Conservation (phyloP, 2,797 vertebrate species). For the Cossypha niveicapilla region DNA sequence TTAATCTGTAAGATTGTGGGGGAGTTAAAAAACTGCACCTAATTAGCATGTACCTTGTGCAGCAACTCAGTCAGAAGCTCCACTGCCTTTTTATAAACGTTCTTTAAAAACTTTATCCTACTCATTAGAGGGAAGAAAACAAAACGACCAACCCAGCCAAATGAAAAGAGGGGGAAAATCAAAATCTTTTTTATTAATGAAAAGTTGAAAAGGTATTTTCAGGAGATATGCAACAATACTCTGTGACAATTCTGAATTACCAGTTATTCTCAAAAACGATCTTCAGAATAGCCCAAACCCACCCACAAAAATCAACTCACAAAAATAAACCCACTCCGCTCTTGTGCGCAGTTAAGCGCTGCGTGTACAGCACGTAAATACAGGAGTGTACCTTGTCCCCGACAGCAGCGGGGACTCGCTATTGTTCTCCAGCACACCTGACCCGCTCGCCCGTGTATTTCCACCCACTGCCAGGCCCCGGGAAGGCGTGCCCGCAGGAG, state of each 20-base stretch:
- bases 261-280: neutral
- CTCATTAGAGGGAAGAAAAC: neutral
- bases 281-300: neutral
- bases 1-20: neutral
- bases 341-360: fast-evolving
- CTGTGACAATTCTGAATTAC: neutral
- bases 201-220: neutral
- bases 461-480: fast-evolving
- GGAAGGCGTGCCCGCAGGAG: neutral
- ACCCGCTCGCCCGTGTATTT: neutral
- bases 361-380: fast-evolving
- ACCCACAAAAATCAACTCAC: neutral
- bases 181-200: neutral
- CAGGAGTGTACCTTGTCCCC: neutral
- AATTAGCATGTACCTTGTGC: neutral
- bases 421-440: neutral
- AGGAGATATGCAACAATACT: fast-evolving
- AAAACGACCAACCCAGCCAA: neutral
- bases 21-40: neutral
- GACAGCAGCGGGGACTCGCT: neutral
- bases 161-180: fast-evolving
- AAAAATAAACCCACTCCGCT: neutral
- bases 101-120: neutral
- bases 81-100: neutral
- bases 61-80: neutral